These are phyloP conservation scores for Catharus minimus DNA, from an alignment of 2,113 vertebrate genomes.

Conservation along the genomic window DNA sequence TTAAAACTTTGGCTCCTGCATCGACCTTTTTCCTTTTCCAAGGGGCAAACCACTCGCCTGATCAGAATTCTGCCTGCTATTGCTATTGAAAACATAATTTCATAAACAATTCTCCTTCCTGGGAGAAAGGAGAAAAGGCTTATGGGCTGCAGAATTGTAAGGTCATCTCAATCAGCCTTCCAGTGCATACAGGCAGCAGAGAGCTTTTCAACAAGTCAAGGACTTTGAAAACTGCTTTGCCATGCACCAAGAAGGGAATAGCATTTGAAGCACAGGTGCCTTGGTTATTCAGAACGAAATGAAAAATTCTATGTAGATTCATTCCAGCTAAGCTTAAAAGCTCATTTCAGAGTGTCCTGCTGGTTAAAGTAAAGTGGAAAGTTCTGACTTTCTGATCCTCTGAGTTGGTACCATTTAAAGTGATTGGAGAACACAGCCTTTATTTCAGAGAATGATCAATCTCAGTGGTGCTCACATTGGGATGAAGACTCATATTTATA, in stretches of 20 bases:
- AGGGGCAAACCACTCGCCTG: background rate
- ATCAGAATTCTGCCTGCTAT: conserved; percentile 31
- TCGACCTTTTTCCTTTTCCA: conserved; percentile 21
- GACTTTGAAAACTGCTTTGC: background rate
- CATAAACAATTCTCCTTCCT: conserved; percentile 36
- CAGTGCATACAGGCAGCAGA: background rate
- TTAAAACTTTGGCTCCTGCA: conserved; percentile 47
- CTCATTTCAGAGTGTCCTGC: background rate
- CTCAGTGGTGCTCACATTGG: background rate
- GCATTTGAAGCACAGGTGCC: background rate
- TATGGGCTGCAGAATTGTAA: conserved; percentile 18
- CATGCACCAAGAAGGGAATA: background rate
- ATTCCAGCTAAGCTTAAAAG: conserved; percentile 20
- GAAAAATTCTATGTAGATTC: background rate
- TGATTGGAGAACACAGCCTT: background rate
- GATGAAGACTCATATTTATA: background rate
- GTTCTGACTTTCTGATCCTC: background rate
- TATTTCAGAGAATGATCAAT: background rate
- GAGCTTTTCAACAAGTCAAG: background rate
- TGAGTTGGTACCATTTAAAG: background rate
- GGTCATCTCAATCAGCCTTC: conserved; percentile 32
- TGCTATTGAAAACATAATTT: conserved; percentile 37
- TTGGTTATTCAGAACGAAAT: background rate
- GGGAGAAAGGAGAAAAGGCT: conserved; percentile 16
- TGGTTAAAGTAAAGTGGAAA: background rate